phyloP scores from a whole-genome alignment of 2,113 vertebrate species.

The Erinaceus europaeus region DNA sequence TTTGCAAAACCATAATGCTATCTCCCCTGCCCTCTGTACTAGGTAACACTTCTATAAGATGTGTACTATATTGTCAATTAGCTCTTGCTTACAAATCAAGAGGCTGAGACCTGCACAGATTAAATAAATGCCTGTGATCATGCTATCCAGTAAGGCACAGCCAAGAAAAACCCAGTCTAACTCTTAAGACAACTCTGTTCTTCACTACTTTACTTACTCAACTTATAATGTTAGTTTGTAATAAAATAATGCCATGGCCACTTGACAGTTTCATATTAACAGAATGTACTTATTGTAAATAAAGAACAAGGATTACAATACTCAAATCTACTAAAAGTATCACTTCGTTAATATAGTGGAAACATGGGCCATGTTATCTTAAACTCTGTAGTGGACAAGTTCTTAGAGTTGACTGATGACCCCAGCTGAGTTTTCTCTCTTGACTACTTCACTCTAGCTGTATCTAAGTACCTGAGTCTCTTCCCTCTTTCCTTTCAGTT shows the following conservation, averaged over 20 bases:
- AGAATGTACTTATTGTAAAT: background rate
- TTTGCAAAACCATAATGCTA: too few species aligned
- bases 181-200: background rate
- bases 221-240: background rate
- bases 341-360: slow-evolving; percentile 9
- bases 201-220: background rate
- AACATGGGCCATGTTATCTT: background rate
- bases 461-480: background rate
- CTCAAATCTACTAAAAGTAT: background rate
- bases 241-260: background rate
- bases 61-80: background rate
- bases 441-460: background rate
- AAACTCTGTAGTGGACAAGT: background rate
- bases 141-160: background rate
- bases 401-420: background rate
- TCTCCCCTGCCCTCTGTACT: background rate
- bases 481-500: slow-evolving; percentile 5
- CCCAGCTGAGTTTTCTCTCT: background rate
- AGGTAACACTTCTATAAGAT: background rate
- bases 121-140: background rate
- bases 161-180: background rate
- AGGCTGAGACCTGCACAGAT: background rate
- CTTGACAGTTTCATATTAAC: background rate
- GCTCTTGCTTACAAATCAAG: background rate
- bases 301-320: background rate